These are phyloP conservation scores for Ploceus nigricollis DNA, from an alignment of 2,113 vertebrate genomes.

Conservation along the genomic window DNA sequence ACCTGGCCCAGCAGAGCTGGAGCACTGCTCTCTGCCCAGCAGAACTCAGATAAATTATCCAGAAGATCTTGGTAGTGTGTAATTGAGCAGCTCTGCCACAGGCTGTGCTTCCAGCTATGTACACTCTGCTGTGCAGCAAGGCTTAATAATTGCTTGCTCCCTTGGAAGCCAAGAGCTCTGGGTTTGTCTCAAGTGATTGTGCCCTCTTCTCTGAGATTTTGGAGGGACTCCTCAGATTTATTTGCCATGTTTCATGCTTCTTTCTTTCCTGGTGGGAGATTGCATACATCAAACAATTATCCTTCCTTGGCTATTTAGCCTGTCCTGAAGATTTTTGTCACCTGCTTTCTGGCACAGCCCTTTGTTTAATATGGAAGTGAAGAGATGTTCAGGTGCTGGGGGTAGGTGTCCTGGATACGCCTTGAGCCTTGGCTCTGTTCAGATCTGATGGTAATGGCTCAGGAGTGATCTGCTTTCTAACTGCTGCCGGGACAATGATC, in stretches of 20 bases:
- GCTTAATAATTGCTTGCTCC: constrained; percentile 36
- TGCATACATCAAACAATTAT: not conserved
- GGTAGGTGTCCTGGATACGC: rapidly evolving
- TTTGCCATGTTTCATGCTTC: not conserved
- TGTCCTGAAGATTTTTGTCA: not conserved
- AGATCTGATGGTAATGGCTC: not conserved
- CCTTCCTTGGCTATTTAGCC: not conserved
- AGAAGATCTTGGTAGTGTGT: constrained; percentile 42
- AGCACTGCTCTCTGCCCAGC: constrained; percentile 44
- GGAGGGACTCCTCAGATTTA: not conserved
- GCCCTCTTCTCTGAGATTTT: not conserved
- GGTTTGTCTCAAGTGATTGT: not conserved
- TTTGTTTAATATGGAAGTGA: not conserved
- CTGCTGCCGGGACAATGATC: not conserved
- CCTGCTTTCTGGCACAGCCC: not conserved
- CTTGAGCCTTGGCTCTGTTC: not conserved
- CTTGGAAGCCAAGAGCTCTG: not conserved
- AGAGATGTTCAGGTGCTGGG: not conserved
- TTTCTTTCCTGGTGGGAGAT: not conserved
- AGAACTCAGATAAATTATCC: constrained; percentile 60
- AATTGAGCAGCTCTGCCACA: constrained; percentile 59
- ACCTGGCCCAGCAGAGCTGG: constrained; percentile 55
- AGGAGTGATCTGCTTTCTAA: not conserved
- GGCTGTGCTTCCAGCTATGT: constrained; percentile 55
- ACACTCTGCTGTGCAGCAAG: constrained; percentile 15